Percentiles rank a stretch among this genome's conserved stretches.
Evolutionary conservation across 2,113 vertebrate species (phyloP).

Genomic region (Ptilonorhynchus violaceus): DNA sequence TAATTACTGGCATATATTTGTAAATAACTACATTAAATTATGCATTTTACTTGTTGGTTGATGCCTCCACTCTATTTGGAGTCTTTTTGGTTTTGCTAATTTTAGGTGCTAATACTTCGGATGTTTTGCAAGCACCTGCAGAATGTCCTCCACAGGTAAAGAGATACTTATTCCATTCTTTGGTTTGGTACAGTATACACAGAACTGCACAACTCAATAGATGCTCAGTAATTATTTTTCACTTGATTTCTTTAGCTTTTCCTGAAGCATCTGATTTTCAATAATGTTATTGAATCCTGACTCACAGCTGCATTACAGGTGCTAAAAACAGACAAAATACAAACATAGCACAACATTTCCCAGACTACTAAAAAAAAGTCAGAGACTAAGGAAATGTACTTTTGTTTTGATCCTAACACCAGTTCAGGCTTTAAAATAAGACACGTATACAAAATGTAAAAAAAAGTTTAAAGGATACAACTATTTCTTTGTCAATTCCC

Average conservation of each 20-base stretch:
- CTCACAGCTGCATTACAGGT: not conserved
- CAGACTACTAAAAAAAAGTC: not conserved
- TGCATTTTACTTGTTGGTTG: not conserved
- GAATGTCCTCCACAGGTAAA: not conserved
- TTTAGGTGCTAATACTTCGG: not conserved
- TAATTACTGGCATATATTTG: not conserved
- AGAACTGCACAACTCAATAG: not conserved
- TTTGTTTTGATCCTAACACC: not conserved
- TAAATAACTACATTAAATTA: not conserved
- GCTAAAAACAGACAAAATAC: not conserved
- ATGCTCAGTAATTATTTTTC: not conserved
- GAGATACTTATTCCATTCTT: not conserved
- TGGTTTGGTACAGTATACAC: not conserved
- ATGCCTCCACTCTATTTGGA: not conserved
- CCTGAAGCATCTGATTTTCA: not conserved
- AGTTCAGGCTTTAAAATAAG: not conserved
- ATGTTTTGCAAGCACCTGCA: not conserved
- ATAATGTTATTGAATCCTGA: not conserved
- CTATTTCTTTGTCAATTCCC: not conserved
- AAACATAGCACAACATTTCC: not conserved
- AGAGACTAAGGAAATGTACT: not conserved
- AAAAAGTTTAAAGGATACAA: no score
- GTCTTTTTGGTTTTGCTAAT: not conserved
- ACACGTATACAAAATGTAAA: not conserved
- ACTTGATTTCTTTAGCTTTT: not conserved